Evolutionary conservation across 2,797 vertebrate genomes (phyloP), one percentile per base, ranked within the genome.

Genomic region (Epinephelus malabaricus): DNA sequence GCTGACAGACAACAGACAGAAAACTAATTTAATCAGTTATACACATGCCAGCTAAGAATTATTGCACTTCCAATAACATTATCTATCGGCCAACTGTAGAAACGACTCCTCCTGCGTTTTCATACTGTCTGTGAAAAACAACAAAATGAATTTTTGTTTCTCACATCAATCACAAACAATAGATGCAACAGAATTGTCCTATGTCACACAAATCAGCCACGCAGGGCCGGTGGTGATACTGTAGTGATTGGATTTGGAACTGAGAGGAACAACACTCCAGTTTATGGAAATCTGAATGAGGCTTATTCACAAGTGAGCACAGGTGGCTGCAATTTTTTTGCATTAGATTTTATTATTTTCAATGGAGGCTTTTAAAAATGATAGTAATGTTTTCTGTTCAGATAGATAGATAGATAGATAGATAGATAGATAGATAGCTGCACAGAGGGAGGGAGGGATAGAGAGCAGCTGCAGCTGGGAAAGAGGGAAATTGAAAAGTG

Each of bases 401-500:
- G 23, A 58, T 27, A 27, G 8, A 45, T 6, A n/a, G 55, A 58
- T 15, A 27, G 60, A 59, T 21, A 21, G 21, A 21, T 21, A 21
- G 21, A 21, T 3, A 27, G 34, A 50, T 40, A 18, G 47, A 73
- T 6, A 21, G 43, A 50, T 40, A 18, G 47, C 65, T 6, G 54
- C 11, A 27, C 2, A 70, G 6, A 14, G 18, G 7, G 27, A 70
- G 30, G 7, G 4, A 23, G 9, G 18, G 45, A 66, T 3, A 17
- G 73, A 74, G 21, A 75, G 64, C 70, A 86, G 84, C 77, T 84
- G 81, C 77, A 85, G 76, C 69, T 23, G 34, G 30, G 23, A 45
- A 63, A 63, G 63, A 65, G 60, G 63, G n/a, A 71, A 78, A 89
- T 76, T 86, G 78, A 83, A 88, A 79, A 88, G 66, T 88, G 78